Base-by-base conservation (phyloP, 1,140 invertebrate species). In the Hirudo medicinalis region DNA sequence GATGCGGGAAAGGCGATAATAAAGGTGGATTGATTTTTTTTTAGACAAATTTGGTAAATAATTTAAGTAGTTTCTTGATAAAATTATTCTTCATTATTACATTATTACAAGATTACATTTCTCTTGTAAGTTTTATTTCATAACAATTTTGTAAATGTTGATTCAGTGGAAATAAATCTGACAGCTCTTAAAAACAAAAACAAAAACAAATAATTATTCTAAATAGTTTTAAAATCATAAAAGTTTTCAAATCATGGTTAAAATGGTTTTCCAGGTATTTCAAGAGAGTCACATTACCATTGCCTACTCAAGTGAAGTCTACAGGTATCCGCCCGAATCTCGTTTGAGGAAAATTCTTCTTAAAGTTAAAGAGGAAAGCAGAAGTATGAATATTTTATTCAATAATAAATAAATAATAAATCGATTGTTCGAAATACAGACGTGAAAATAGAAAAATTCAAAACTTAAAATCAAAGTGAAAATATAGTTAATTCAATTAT, bases 1-100 rank as follows among this genome's bases (percentile, higher is more conserved):
- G 69, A 70, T 25, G 69, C 69, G 5, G 69, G 69, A 54, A 70
- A 70, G 49, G 40, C 69, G 0, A 53, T 70, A n/a, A 36, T 36
- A 54, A 70, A 70, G 69, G 69, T 70, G 1, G 25, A 53, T 20
- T n/a, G 4, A 22, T n/a, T n/a, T 20, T n/a, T n/a, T n/a, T n/a
- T n/a, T n/a, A n/a, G n/a, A n/a, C n/a, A n/a, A n/a, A n/a, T n/a
- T n/a, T n/a, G n/a, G n/a, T n/a, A n/a, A n/a, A n/a, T n/a, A n/a
- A n/a, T n/a, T n/a, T n/a, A n/a, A n/a, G n/a, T 36, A 25, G n/a
- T 25, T 67, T n/a, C 20, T 67, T n/a, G n/a, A n/a, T n/a, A n/a
- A n/a, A n/a, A n/a, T n/a, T n/a, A n/a, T n/a, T n/a, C n/a, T n/a
- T n/a, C n/a, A n/a, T n/a, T n/a, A n/a, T n/a, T n/a, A n/a, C n/a